Evolutionary conservation across 92 coral and sea anemone species (phyloP).

Genomic region (Siderastrea radians): DNA sequence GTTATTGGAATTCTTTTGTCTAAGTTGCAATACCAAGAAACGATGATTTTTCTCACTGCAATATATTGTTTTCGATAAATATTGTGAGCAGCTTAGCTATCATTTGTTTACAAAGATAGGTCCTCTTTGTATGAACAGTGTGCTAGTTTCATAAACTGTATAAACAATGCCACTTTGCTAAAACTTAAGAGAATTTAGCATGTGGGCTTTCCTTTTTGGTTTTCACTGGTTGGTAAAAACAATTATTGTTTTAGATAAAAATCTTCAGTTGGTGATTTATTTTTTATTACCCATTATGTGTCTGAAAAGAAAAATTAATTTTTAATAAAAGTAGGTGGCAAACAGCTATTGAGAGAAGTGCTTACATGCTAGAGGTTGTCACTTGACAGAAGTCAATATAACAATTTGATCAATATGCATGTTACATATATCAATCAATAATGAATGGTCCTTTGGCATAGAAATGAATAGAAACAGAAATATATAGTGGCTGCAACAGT

Average conservation of each 20-base stretch:
- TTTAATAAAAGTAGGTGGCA: too few species aligned
- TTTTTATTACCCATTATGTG: too few species aligned
- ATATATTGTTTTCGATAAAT: neutral
- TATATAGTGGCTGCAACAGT: too few species aligned
- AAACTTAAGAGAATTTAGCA: too few species aligned
- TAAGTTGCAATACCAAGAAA: neutral
- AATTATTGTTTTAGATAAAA: too few species aligned
- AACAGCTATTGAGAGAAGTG: neutral
- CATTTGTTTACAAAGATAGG: slow-evolving; percentile 7
- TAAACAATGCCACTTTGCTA: neutral
- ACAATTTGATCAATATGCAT: neutral
- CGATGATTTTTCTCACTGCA: neutral
- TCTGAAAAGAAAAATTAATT: too few species aligned
- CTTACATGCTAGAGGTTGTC: neutral
- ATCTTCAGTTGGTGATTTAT: too few species aligned
- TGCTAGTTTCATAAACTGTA: neutral
- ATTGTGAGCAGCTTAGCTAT: neutral
- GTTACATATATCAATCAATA: too few species aligned
- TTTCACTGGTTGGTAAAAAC: neutral
- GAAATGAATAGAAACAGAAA: too few species aligned
- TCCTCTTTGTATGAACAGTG: neutral
- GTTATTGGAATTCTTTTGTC: neutral
- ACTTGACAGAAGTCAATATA: neutral
- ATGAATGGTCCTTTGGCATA: too few species aligned
- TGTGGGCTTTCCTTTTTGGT: neutral